Base-by-base conservation (phyloP, 2,113 vertebrate genomes). In the Platichthys stellatus region DNA sequence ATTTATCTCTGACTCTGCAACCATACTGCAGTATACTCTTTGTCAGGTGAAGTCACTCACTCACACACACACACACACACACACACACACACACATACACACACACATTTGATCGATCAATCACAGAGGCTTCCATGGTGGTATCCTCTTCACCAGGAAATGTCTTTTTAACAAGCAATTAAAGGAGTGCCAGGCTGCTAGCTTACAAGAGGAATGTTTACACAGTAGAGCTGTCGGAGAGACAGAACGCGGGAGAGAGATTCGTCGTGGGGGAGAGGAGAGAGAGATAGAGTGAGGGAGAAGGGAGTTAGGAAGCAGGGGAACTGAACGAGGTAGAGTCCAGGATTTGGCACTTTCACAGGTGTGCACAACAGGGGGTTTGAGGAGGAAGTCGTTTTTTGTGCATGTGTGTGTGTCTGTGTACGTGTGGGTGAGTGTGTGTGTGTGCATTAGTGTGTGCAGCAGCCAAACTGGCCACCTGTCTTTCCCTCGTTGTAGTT, bases 401-500 rank as follows among this genome's bases (percentile, higher is more conserved):
- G 83, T 77, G 64, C 31, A 17, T 78, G 74, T 72, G 43, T 56
- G 77, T 72, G 47, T 63, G 67, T 59, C 28, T 69, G 70, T 75
- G 78, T 81, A 81, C 78, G 80, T 85, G 77, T 79, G 69, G 18
- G 26, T 47, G 56, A 26, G 76, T 85, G 82, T 85, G 75, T 81
- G 69, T 67, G 24, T 56, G 77, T 79, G 65, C 18, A n/a, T 47
- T 56, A 31, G 78, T 86, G 82, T 85, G 75, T 81, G 66, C 68
- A 85, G 81, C 86, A 86, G 92, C 92, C 92, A 93, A 92, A 90
- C 87, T 79, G 90, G 89, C 92, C 92, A 93, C 92, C 92, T 93
- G 92, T 93, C 91, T 92, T 91, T 91, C 88, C 87, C 88, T 91
- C 82, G 90, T 92, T 92, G 92, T 92, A 93, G 92, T 92, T 93